phyloP scores from a whole-genome alignment of 2,113 vertebrate species.

The Nycticebus coucang region DNA sequence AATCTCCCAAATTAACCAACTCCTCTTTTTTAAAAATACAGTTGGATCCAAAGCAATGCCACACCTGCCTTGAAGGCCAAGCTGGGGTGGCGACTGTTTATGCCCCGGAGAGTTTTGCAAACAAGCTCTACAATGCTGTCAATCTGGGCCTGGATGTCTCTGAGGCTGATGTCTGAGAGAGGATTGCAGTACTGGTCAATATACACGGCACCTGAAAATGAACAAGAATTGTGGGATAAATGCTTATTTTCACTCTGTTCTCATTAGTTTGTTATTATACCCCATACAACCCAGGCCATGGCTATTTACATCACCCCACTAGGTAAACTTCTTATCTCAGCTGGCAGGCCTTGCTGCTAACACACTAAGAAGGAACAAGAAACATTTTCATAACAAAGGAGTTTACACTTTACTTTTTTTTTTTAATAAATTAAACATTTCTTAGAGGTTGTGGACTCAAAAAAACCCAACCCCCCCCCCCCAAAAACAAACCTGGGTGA shows the following conservation, averaged over 20 bases:
- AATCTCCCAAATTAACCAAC: neutral
- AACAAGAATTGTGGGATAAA: neutral
- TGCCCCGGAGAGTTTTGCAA: slow-evolving; percentile 90
- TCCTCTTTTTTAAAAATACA: neutral
- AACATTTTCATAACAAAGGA: neutral
- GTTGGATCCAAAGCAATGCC: slow-evolving; percentile 37
- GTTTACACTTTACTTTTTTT: neutral
- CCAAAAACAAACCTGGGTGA: neutral
- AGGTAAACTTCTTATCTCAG: neutral
- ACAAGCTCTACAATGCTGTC: slow-evolving; percentile 92
- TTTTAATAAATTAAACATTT: neutral
- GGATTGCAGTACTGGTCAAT: slow-evolving; percentile 99
- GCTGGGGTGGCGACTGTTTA: slow-evolving; percentile 93
- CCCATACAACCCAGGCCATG: too few relatives aligned
- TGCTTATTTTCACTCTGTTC: fast-evolving
- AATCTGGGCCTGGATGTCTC: slow-evolving; percentile 90
- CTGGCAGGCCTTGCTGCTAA: neutral
- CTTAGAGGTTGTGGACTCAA: neutral
- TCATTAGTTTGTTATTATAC: neutral
- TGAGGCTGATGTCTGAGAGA: slow-evolving; percentile 91
- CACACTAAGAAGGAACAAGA: neutral
- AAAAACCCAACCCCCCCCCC: too few relatives aligned
- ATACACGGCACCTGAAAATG: slow-evolving; percentile 90
- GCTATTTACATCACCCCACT: neutral
- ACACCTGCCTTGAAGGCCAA: slow-evolving; percentile 88